Evolutionary conservation across 1,140 invertebrate species (phyloP).

Genomic region (Drosophila quadrilineata): DNA sequence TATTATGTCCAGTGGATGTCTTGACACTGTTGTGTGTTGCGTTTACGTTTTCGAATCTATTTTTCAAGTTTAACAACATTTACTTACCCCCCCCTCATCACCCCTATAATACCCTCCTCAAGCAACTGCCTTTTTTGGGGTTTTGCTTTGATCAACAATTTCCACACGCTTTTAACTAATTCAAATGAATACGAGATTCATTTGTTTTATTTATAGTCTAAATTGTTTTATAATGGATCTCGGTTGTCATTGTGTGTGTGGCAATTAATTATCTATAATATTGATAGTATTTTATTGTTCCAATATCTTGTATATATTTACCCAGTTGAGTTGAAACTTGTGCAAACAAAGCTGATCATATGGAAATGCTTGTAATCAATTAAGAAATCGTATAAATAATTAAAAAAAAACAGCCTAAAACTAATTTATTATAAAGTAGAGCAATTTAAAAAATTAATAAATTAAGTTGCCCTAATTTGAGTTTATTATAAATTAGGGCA

Average conservation of each 20-base stretch:
- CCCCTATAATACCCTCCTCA: too few species aligned
- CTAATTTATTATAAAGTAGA: background rate
- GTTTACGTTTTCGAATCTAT: too few species aligned
- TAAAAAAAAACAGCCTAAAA: background rate
- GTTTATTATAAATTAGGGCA: too few species aligned
- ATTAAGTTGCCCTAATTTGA: too few species aligned
- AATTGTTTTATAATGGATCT: conserved; percentile 12
- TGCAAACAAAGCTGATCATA: background rate
- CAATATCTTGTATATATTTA: background rate
- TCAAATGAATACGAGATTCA: conserved; percentile 17
- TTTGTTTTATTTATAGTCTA: conserved; percentile 1
- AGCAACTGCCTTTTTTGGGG: too few species aligned
- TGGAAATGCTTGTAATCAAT: conserved; percentile 16
- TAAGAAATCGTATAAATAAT: background rate
- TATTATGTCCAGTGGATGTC: background rate
- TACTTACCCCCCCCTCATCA: conserved; percentile 7
- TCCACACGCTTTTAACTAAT: conserved; percentile 17
- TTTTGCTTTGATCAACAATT: conserved; percentile 44
- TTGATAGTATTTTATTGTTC: conserved; percentile 1
- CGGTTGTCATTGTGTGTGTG: too few species aligned
- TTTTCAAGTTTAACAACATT: conserved; percentile 42
- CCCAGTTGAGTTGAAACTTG: background rate
- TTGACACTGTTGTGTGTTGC: too few species aligned
- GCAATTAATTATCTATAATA: conserved; percentile 14
- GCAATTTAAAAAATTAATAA: too few species aligned